These are phyloP conservation scores for Atethmia centrago DNA, from an alignment of 2,888 invertebrate species.

Conservation along the genomic window DNA sequence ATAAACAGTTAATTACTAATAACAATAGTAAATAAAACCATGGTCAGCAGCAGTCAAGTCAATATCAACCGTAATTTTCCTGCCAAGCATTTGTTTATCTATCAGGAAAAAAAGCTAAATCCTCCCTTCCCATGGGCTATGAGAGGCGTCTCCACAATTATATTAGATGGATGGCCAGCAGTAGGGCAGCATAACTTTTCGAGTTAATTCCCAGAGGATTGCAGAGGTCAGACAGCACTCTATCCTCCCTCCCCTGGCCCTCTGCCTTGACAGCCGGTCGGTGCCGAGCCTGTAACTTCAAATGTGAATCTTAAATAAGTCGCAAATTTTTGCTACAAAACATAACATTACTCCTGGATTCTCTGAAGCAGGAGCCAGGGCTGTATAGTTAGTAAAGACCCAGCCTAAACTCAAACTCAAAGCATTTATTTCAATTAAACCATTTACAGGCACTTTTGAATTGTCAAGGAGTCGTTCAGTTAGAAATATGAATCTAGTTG, in stretches of 20 bases:
- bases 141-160: constrained; percentile 11
- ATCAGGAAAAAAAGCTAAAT: neutral
- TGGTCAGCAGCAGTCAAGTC: no score
- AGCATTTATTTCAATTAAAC: no score
- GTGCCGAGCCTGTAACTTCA: neutral
- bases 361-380: neutral
- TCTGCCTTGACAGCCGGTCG: neutral
- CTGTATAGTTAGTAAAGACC: no score
- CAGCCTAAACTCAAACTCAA: no score
- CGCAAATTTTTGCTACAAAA: no score
- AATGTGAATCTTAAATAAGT: neutral
- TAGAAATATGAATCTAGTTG: no score
- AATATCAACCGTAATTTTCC: neutral
- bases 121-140: neutral
- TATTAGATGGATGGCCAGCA: constrained; percentile 12
- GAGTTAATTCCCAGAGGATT: constrained; percentile 23
- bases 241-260: neutral
- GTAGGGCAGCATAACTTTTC: constrained; percentile 8
- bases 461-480: no score
- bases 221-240: constrained; percentile 25
- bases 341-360: no score
- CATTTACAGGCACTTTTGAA: no score
- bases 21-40: no score
- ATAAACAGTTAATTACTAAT: no score
- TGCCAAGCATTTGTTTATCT: neutral